Evolutionary conservation across 1,140 invertebrate genomes (phyloP).

Genomic region (Latrodectus geometricus): DNA sequence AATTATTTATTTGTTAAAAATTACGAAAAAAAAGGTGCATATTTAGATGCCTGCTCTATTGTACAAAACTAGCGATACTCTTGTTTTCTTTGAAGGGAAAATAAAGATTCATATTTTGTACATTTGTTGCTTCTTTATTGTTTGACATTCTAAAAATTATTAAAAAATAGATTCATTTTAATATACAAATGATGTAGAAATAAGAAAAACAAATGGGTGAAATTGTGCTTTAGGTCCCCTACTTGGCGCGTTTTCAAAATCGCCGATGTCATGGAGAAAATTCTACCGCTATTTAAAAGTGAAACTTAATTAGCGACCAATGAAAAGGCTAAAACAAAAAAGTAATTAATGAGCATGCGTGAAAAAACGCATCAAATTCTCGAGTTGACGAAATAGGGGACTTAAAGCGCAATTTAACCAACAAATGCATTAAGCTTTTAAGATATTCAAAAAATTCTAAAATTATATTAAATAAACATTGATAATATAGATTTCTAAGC

Average conservation of each 20-base stretch:
- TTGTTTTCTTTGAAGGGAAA: slow-evolving; percentile 39
- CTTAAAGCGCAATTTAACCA: too few relatives aligned
- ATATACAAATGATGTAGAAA: neutral
- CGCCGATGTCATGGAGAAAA: too few relatives aligned
- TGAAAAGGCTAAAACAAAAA: too few relatives aligned
- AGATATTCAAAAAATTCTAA: too few relatives aligned
- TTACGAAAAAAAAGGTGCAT: slow-evolving; percentile 21
- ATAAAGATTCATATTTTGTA: slow-evolving; percentile 57
- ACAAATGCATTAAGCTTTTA: too few relatives aligned
- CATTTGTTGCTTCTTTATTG: neutral
- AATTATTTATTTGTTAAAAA: slow-evolving; percentile 57
- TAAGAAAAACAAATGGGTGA: neutral
- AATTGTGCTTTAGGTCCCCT: neutral
- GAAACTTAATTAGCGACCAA: too few relatives aligned
- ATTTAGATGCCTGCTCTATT: slow-evolving; percentile 47
- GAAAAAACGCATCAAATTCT: too few relatives aligned
- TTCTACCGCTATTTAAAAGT: too few relatives aligned
- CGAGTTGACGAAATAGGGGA: too few relatives aligned
- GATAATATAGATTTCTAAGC: too few relatives aligned
- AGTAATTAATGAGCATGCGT: neutral
- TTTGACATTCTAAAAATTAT: neutral
- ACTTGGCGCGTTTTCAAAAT: neutral
- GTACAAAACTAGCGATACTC: slow-evolving; percentile 26
- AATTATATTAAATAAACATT: too few relatives aligned
- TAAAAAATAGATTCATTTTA: neutral